These are phyloP conservation scores for human (Homo sapiens) DNA, from an alignment of 2,113 vertebrate genomes.

Conservation along the genomic window DNA sequence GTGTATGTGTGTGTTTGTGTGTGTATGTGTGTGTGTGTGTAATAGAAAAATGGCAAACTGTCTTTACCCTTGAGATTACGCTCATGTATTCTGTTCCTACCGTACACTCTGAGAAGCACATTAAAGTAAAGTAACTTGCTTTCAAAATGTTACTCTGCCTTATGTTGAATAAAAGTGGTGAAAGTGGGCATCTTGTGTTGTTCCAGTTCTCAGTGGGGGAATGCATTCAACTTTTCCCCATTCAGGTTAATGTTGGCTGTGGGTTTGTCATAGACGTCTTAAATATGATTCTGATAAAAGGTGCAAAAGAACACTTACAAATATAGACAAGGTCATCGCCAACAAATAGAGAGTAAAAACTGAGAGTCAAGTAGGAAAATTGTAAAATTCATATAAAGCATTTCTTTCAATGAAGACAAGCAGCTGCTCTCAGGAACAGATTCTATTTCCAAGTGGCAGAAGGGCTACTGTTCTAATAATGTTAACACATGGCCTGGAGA, in stretches of 20 bases:
- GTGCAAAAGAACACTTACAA: neutral
- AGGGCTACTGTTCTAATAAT: neutral
- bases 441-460: neutral
- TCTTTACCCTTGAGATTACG: neutral
- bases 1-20: neutral
- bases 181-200: too few relatives aligned
- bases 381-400: neutral
- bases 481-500: neutral
- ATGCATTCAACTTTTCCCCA: too few relatives aligned
- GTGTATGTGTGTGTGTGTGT: neutral
- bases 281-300: neutral
- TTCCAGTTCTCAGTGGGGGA: too few relatives aligned
- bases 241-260: too few relatives aligned
- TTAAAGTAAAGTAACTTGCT: neutral
- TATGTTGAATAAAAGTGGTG: too few relatives aligned
- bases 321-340: neutral
- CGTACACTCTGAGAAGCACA: neutral
- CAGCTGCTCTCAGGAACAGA: neutral
- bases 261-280: neutral
- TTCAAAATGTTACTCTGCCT: neutral
- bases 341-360: neutral
- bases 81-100: neutral
- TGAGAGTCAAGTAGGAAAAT: constrained; percentile 3
- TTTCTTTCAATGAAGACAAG: constrained; percentile 30
- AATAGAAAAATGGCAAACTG: neutral